phyloP scores from a whole-genome alignment of 1,140 invertebrate genomes.

The Pseudomyrmex sp. region DNA sequence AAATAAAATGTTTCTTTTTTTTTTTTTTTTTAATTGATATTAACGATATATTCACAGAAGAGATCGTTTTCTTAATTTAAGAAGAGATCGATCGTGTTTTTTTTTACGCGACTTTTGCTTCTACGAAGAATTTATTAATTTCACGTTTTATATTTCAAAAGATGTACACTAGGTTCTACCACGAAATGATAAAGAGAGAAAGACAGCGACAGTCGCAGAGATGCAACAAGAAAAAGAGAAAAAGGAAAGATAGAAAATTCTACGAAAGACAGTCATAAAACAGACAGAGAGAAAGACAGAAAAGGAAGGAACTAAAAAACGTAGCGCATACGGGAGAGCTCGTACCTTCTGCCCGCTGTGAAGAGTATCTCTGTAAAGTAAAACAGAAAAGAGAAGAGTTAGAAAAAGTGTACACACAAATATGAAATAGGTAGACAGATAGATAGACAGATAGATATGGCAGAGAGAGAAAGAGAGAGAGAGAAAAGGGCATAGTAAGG shows the following conservation, averaged over 20 bases:
- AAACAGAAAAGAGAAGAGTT: constrained; percentile 84
- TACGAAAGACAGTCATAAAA: constrained; percentile 50
- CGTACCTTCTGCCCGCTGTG: constrained; percentile 85
- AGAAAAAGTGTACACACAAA: constrained; percentile 80
- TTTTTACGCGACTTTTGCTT: background rate
- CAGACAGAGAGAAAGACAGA: constrained; percentile 34
- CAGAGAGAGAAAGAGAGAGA: constrained; percentile 6
- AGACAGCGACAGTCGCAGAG: constrained; percentile 36
- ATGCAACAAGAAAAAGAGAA: constrained; percentile 11
- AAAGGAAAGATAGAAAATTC: constrained; percentile 37
- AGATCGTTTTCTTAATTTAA: background rate
- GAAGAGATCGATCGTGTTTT: background rate
- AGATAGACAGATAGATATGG: constrained; percentile 39
- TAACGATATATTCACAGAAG: too few relatives aligned
- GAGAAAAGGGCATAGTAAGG: background rate
- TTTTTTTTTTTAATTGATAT: too few relatives aligned
- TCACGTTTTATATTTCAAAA: background rate
- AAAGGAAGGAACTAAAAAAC: constrained; percentile 41
- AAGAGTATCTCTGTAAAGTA: constrained; percentile 85
- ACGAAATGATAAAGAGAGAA: constrained; percentile 53
- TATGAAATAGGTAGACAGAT: constrained; percentile 66
- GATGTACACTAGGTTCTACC: constrained; percentile 20
- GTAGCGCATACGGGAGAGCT: constrained; percentile 69
- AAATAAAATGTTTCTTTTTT: too few relatives aligned
- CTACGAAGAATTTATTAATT: constrained; percentile 19